Base-by-base conservation (phyloP, 2,797 vertebrate genomes). In the Eulemur mongoz region DNA sequence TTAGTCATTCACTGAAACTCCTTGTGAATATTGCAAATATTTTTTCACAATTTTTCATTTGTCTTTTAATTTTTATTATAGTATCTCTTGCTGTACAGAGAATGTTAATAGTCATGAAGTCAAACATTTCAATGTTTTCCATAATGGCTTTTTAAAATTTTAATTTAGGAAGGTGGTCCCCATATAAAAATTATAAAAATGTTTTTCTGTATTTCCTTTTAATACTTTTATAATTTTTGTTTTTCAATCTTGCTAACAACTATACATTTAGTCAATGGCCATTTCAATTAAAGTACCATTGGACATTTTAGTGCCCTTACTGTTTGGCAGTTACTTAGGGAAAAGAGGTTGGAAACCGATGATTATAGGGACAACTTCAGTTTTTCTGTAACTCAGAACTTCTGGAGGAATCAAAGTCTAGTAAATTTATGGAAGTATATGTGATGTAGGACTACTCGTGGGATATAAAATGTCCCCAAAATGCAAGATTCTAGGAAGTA, bases 41-140 rank as follows among this genome's bases (percentile, higher is more conserved):
- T 82, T 93, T 81, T 27, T 89, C 32, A 38, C 9, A 5, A 7
- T 69, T 17, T 76, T 91, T 91, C 59, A 80, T 69, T 72, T 69
- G 52, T 75, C 45, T 82, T 94, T 96, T 79, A 78, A 79, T 25
- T 94, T 93, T 40, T 7, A 45, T 81, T 67, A 48, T 45, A 3
- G 5, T 88, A 18, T 54, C 75, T 93, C 80, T 82, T 72, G 27
- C 22, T 94, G 4, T 32, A 40, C 2, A 59, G 38, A 90, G 82
- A 90, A 92, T 50, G 65, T 70, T 59, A 83, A 61, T 65, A 89
- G 40, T 72, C 18, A 38, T 78, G 35, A 92, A 89, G 25, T 70
- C 27, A 92, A 57, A 27, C 65, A 38, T 69, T 40, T 22, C 88
- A 96, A 14, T 89, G 67, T 95, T 92, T 93, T 95, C 14, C 35